These are phyloP conservation scores for Lasioglossum calceatum DNA, from an alignment of 2,888 invertebrate genomes.

Conservation along the genomic window DNA sequence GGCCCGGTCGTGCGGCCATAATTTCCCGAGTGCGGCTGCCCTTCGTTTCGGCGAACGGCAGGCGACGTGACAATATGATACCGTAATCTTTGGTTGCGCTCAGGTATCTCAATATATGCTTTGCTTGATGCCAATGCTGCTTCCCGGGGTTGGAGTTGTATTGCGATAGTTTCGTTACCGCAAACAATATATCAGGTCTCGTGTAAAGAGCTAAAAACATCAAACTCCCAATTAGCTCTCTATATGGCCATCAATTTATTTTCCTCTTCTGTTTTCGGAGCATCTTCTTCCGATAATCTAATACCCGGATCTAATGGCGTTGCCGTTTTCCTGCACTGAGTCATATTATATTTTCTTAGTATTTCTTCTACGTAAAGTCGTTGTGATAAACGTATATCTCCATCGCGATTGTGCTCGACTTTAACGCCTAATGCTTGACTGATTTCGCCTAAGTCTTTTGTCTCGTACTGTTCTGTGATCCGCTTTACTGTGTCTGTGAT, in stretches of 20 bases:
- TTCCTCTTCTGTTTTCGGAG: not conserved
- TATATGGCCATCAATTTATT: slow-evolving; percentile 29
- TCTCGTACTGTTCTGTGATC: slow-evolving; percentile 8
- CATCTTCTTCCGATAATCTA: not conserved
- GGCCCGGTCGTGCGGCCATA: too few relatives aligned
- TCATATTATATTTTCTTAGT: slow-evolving; percentile 25
- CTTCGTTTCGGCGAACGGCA: too few relatives aligned
- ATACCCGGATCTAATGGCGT: slow-evolving; percentile 17
- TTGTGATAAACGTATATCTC: slow-evolving; percentile 8
- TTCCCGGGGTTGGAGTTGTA: slow-evolving; percentile 22
- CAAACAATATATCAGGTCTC: slow-evolving; percentile 26
- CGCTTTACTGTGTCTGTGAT: slow-evolving; percentile 5
- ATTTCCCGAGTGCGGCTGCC: too few relatives aligned
- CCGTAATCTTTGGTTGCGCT: slow-evolving; percentile 27
- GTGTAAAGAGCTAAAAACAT: slow-evolving; percentile 25
- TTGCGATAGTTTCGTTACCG: slow-evolving; percentile 38
- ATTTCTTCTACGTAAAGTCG: not conserved
- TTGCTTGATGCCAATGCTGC: slow-evolving; percentile 40
- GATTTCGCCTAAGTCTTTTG: slow-evolving; percentile 20
- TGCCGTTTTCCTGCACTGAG: not conserved
- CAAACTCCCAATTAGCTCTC: slow-evolving; percentile 10
- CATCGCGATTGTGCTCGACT: not conserved
- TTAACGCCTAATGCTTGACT: slow-evolving; percentile 8
- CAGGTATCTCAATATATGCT: slow-evolving; percentile 41
- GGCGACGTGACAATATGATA: too few relatives aligned